phyloP scores from a whole-genome alignment of 2,888 invertebrate species.

The Beris chalybata region DNA sequence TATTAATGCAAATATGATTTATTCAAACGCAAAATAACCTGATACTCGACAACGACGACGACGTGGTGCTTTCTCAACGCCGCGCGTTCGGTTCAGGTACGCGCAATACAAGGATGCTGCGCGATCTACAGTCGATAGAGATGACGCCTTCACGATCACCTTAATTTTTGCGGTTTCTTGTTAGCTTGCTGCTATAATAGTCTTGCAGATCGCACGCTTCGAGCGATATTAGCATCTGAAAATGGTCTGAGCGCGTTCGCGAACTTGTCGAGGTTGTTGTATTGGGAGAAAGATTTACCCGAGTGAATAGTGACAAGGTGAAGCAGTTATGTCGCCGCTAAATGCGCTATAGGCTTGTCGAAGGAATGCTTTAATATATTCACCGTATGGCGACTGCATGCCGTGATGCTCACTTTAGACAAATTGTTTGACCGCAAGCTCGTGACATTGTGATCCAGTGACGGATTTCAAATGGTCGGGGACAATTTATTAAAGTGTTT shows the following conservation, averaged over 20 bases:
- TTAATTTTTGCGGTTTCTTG: background rate
- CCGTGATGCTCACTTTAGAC: conserved; percentile 26
- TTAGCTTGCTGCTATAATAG: background rate
- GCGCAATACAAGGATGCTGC: conserved; percentile 14
- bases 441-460: conserved; percentile 26
- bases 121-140: conserved; percentile 18
- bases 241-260: conserved; percentile 10
- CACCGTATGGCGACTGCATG: conserved; percentile 22
- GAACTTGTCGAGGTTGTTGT: too few species aligned
- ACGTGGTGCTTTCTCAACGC: background rate
- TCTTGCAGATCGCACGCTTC: conserved; percentile 29
- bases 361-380: conserved; percentile 22
- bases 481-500: background rate
- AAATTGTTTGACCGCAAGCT: conserved; percentile 28
- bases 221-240: conserved; percentile 29
- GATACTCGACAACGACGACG: conserved; percentile 11
- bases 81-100: conserved; percentile 6
- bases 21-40: conserved; percentile 29
- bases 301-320: conserved; percentile 31
- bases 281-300: conserved; percentile 4
- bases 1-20: conserved; percentile 35
- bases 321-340: conserved; percentile 26
- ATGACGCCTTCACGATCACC: conserved; percentile 9
- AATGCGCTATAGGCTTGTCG: background rate
- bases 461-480: conserved; percentile 16